A percentile compares a stretch with the other conserved stretches of the same genome.
Conservation (phyloP, 2,797 vertebrate genomes). For the Crypturellus tataupa region DNA sequence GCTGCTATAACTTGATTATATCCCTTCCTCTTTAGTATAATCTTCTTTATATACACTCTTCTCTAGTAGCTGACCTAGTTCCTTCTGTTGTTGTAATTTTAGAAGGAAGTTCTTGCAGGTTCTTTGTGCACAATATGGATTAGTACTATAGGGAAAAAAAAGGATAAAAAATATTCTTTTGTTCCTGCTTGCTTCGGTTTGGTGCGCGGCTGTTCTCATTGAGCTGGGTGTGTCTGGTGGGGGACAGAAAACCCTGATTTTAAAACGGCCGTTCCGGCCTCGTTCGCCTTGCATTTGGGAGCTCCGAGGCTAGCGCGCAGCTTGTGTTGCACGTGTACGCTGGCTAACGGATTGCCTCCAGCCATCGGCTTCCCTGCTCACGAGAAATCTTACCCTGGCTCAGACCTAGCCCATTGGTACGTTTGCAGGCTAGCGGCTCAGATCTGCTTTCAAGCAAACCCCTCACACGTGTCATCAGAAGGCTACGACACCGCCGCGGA, state of each 20-base stretch:
- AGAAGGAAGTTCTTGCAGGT: slow-evolving; percentile 31
- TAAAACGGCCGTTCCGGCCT: neutral
- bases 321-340: neutral
- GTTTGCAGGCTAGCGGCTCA: neutral
- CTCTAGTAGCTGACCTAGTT: slow-evolving; percentile 57
- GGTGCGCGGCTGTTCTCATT: neutral
- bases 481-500: neutral
- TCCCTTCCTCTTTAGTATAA: neutral
- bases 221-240: neutral
- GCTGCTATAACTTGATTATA: slow-evolving; percentile 13
- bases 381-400: neutral
- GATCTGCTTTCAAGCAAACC: neutral
- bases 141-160: neutral
- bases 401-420: neutral
- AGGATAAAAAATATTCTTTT: neutral
- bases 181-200: neutral
- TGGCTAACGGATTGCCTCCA: neutral
- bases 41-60: neutral
- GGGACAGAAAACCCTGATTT: neutral
- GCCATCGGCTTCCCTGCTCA: neutral
- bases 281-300: neutral
- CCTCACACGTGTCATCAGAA: neutral
- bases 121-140: neutral
- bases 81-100: slow-evolving; percentile 39
- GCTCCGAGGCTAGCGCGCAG: slow-evolving; percentile 27